Percentiles rank a stretch among this genome's conserved stretches.
These are phyloP conservation scores for Athripsodes cinereus DNA, from an alignment of 2,888 invertebrate species.

Conservation along the genomic window DNA sequence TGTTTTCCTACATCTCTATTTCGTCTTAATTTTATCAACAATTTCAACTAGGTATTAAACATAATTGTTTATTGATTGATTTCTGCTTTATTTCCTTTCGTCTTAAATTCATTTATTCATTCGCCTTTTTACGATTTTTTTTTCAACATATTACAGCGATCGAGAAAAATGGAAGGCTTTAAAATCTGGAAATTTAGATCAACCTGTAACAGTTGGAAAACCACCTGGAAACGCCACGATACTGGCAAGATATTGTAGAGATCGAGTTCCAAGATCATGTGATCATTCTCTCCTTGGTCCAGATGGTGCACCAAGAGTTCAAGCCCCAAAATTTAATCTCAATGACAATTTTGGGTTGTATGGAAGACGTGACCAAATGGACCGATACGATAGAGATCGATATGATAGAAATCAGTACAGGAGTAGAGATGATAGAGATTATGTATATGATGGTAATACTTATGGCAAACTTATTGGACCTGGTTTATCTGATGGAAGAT, in stretches of 20 bases:
- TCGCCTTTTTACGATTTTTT: no score
- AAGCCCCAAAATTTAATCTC: constrained; percentile 10
- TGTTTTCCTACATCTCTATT: no score
- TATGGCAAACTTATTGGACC: constrained; percentile 7
- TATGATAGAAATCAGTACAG: not conserved
- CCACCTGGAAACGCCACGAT: constrained; percentile 69
- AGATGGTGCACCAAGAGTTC: constrained; percentile 33
- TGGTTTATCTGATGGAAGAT: constrained; percentile 10
- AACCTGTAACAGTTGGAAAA: constrained; percentile 48
- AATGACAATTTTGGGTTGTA: not conserved
- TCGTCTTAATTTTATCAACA: no score
- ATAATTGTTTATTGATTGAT: no score
- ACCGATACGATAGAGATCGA: not conserved
- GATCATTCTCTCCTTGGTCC: constrained; percentile 67
- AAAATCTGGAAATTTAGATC: constrained; percentile 42
- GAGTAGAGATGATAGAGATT: constrained; percentile 27
- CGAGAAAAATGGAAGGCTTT: constrained; percentile 33
- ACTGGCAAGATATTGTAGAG: constrained; percentile 75
- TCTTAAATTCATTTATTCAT: no score
- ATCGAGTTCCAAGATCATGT: constrained; percentile 74
- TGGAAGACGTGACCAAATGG: not conserved
- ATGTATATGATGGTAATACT: constrained; percentile 27
- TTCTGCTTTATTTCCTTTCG: no score
- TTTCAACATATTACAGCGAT: constrained; percentile 41
- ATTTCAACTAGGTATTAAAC: no score